A percentile compares a stretch with the other conserved stretches of the same genome.
Conservation (phyloP, 1,140 invertebrate genomes). For the Zaprionus davidi region DNA sequence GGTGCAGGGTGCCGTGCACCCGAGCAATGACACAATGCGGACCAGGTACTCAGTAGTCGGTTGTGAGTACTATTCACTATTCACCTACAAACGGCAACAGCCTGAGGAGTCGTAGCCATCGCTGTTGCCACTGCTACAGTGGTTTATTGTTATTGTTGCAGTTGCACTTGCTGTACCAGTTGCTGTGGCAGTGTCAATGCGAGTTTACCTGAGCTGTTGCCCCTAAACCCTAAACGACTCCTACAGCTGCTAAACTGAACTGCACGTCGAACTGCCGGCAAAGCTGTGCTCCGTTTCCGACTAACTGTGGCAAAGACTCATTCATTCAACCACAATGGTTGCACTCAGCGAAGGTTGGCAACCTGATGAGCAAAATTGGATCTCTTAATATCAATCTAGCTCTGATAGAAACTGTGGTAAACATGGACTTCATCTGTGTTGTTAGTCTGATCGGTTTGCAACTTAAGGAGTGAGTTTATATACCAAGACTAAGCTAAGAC, state of each 20-base stretch:
- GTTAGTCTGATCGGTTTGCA: no score
- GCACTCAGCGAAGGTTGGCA: not conserved
- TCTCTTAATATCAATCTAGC: no score
- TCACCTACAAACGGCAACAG: slow-evolving; percentile 39
- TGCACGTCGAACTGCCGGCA: slow-evolving; percentile 23
- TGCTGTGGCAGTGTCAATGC: slow-evolving; percentile 34
- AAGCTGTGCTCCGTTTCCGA: slow-evolving; percentile 55
- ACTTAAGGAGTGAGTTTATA: no score
- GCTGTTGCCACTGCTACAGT: not conserved
- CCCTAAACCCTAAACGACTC: slow-evolving; percentile 6
- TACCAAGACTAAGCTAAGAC: no score
- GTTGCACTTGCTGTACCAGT: slow-evolving; percentile 3
- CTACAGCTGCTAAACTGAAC: slow-evolving; percentile 11
- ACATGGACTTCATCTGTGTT: no score
- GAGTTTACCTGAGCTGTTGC: slow-evolving; percentile 34
- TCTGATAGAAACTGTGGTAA: no score
- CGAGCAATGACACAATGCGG: slow-evolving; percentile 33
- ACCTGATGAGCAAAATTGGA: not conserved
- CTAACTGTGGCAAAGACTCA: slow-evolving; percentile 4
- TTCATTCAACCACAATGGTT: not conserved
- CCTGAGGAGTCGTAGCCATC: slow-evolving; percentile 24
- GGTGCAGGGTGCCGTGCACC: no score
- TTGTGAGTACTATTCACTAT: slow-evolving; percentile 2
- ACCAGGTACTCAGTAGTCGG: not conserved
- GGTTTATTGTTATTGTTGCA: slow-evolving; percentile 48